Evolutionary conservation across 2,113 vertebrate species (phyloP), one percentile per base, ranked within the genome.

Genomic region (Eonycteris spelaea): DNA sequence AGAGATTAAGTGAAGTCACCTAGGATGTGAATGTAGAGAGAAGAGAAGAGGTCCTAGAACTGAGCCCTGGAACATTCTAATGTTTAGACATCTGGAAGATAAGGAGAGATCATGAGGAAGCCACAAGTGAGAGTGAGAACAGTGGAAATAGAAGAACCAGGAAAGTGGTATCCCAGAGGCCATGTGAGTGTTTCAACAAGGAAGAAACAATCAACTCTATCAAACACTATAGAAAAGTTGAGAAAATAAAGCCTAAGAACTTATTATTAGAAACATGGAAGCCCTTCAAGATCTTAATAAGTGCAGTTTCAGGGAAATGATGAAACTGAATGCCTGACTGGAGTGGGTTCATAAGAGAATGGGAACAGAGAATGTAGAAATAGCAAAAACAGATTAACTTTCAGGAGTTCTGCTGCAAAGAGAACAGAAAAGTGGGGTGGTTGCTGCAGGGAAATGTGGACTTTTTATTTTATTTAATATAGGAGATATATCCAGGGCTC

Each of bases 231-330:
- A 80, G 40, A 59, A 57, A 68, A 43, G 3, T 33, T 86, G 53
- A 91, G 40, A 86, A 92, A 95, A 88, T 26, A 87, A 86, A 86
- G 63, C 45, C n/a, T 40, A 90, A 63, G 43, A 96, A 75, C 30
- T 90, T 33, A 96, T 57, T 95, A 83, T n/a, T 26, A 19, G n/a
- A 93, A 43, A 51, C 5, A 19, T 6, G 61, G 51, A 82, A 89
- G 43, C 57, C n/a, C 61, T 80, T 92, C 24, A 86, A 51, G 33
- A 91, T 53, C 51, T 95, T 55, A 59, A 18, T 38, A 63, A 87
- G 43, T 65, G 12, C 57, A 61, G 65, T 82, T 86, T 91, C 53
- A 70, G 43, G 24, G 40, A 88, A 75, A 14, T 48, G 33, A 18
- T 74, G 82, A 85, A 26, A 93, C 30, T 45, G 53, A 90, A 86